phyloP scores from a whole-genome alignment of 1,140 invertebrate species.

The Prorops nasuta region DNA sequence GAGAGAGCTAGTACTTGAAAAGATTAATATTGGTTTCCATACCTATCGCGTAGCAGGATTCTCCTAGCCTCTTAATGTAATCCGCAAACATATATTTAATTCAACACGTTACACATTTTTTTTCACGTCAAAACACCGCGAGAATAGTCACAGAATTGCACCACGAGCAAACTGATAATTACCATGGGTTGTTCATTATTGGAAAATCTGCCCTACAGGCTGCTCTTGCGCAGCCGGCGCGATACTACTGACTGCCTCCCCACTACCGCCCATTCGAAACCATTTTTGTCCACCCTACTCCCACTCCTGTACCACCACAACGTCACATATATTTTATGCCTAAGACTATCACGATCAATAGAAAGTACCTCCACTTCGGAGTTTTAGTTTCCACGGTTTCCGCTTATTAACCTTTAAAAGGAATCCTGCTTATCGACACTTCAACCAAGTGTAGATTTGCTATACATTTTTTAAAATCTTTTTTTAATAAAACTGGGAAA shows the following conservation, averaged over 20 bases:
- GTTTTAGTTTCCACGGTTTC: too few relatives aligned
- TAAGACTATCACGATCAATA: too few relatives aligned
- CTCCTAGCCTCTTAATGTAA: conserved; percentile 21
- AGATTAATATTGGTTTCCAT: conserved; percentile 1
- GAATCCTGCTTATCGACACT: too few relatives aligned
- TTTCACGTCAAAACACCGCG: background rate
- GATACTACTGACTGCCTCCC: conserved; percentile 28
- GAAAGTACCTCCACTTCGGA: too few relatives aligned
- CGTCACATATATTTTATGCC: too few relatives aligned
- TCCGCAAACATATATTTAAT: conserved; percentile 13
- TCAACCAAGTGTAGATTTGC: too few relatives aligned
- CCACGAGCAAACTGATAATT: conserved; percentile 35
- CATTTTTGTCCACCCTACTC: conserved; percentile 10
- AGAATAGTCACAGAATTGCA: conserved; percentile 28
- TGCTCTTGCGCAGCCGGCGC: conserved; percentile 38
- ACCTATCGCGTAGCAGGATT: conserved; percentile 10
- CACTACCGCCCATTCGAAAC: conserved; percentile 9
- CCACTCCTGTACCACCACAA: too few relatives aligned
- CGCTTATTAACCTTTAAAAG: too few relatives aligned
- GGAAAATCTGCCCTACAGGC: conserved; percentile 21
- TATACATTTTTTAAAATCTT: too few relatives aligned
- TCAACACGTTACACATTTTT: background rate
- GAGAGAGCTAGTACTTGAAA: background rate
- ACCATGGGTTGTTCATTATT: conserved; percentile 35
- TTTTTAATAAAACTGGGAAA: too few relatives aligned